Percentiles rank a stretch among this genome's conserved stretches.
phyloP scores from a whole-genome alignment of 2,888 invertebrate species.

The Drosophila trichaetosa region DNA sequence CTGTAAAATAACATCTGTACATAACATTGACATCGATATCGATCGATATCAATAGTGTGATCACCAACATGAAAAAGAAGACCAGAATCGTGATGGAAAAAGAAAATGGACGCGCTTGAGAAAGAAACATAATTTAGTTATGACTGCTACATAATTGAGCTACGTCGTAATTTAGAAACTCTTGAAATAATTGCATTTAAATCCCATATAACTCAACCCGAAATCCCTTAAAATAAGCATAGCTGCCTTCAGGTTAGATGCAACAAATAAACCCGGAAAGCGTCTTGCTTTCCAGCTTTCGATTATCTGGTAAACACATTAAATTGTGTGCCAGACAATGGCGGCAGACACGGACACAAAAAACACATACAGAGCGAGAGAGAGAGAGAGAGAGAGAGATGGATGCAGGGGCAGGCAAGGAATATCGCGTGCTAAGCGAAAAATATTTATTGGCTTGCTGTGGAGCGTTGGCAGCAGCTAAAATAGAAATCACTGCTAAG shows the following conservation, averaged over 20 bases:
- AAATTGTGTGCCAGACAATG: constrained; percentile 76
- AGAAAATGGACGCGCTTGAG: not conserved
- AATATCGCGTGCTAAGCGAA: constrained; percentile 68
- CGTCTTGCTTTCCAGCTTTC: constrained; percentile 68
- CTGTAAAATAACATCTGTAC: too few relatives aligned
- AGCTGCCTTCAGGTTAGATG: constrained; percentile 27
- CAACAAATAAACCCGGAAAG: constrained; percentile 60
- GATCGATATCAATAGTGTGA: not conserved
- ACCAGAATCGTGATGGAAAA: not conserved
- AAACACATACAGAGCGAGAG: constrained; percentile 10
- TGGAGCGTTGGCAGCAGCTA: constrained; percentile 59
- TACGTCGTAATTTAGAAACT: not conserved
- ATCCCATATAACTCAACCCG: not conserved
- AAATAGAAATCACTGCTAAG: constrained; percentile 72
- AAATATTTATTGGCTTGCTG: constrained; percentile 73
- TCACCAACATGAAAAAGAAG: not conserved
- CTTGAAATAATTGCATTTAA: not conserved
- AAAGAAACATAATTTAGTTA: not conserved
- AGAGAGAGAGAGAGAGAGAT: too few relatives aligned
- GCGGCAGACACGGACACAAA: constrained; percentile 44
- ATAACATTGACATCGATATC: not conserved
- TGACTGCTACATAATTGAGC: not conserved
- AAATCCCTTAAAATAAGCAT: constrained; percentile 11
- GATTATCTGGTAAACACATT: constrained; percentile 79
- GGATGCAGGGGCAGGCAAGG: constrained; percentile 7